Evolutionary conservation across 2,888 invertebrate species (phyloP).

Genomic region (Steinernema carpocapsae): DNA sequence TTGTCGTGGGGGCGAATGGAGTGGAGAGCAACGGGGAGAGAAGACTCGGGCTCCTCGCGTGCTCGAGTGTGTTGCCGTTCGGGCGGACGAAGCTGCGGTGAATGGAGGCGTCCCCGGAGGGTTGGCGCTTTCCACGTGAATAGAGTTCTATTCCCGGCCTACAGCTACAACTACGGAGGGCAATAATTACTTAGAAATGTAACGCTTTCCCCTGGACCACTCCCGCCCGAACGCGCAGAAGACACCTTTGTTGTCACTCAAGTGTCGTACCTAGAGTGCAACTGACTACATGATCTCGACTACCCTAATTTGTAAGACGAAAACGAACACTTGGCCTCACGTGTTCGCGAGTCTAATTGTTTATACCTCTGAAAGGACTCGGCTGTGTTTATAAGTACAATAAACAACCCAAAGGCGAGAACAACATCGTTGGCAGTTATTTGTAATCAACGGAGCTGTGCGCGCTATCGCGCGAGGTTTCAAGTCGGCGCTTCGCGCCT

Average conservation of each 20-base stretch:
- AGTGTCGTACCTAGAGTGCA: neutral
- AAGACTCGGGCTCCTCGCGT: constrained; percentile 21
- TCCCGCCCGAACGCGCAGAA: neutral
- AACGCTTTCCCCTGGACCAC: constrained; percentile 5
- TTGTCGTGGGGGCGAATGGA: constrained; percentile 5
- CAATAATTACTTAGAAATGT: constrained; percentile 32
- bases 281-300: constrained; percentile 1
- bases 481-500: too few relatives aligned
- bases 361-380: neutral
- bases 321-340: neutral
- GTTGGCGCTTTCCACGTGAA: constrained; percentile 33
- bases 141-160: constrained; percentile 20
- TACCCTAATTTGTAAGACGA: neutral
- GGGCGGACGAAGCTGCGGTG: constrained; percentile 21
- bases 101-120: constrained; percentile 34
- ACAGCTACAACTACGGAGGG: neutral
- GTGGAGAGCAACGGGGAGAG: constrained; percentile 19
- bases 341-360: neutral
- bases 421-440: too few relatives aligned
- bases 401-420: too few relatives aligned
- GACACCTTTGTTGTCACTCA: constrained; percentile 6
- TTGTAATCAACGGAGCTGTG: too few relatives aligned
- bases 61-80: constrained; percentile 28
- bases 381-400: neutral
- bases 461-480: too few relatives aligned